Percentiles rank a stretch among this genome's conserved stretches.
Conservation (phyloP, 2,113 vertebrate species). For the Geococcyx californianus region DNA sequence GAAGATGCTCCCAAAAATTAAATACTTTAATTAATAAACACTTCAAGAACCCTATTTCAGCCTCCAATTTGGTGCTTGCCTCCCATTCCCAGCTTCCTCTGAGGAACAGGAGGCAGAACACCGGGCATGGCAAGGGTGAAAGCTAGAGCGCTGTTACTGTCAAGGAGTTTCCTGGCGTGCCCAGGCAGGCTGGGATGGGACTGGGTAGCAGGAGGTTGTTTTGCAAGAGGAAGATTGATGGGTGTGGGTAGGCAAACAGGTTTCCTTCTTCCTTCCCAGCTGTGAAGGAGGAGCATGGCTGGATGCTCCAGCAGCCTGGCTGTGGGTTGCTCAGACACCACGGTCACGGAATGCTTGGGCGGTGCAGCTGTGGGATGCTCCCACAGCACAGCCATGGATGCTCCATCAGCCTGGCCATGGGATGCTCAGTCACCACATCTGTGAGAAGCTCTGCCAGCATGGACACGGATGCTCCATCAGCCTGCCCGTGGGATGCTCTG, state of each 20-base stretch:
- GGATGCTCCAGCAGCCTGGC: background rate
- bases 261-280: background rate
- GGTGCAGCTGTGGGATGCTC: no score
- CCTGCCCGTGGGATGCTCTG: no score
- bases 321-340: background rate
- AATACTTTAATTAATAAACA: background rate
- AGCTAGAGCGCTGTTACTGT: rapidly evolving
- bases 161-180: rapidly evolving
- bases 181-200: background rate
- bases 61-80: background rate
- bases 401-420: background rate
- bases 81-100: rapidly evolving
- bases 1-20: background rate
- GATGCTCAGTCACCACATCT: background rate
- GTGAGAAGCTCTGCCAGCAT: background rate
- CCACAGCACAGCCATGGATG: background rate
- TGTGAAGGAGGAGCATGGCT: rapidly evolving
- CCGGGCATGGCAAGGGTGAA: rapidly evolving
- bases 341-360: no score
- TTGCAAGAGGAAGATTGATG: background rate
- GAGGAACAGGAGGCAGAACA: background rate
- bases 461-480: background rate
- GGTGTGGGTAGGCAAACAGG: background rate
- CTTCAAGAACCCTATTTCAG: background rate
- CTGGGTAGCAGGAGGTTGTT: background rate